These are phyloP conservation scores for Trilocha varians DNA, from an alignment of 2,888 invertebrate genomes.

Conservation along the genomic window DNA sequence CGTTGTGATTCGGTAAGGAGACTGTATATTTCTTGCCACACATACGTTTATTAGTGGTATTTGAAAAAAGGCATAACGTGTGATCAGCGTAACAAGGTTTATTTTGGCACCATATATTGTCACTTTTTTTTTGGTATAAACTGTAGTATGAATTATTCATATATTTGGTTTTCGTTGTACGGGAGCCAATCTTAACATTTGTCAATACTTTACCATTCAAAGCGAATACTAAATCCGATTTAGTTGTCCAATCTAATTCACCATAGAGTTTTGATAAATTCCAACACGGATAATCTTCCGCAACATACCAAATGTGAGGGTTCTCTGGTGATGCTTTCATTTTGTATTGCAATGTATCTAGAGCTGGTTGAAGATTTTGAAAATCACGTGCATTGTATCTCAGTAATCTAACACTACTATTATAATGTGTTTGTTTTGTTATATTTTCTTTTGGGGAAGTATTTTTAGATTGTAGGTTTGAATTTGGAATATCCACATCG, in stretches of 20 bases:
- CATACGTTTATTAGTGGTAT: conserved; percentile 28
- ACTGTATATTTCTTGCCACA: conserved; percentile 40
- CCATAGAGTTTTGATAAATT: conserved; percentile 49
- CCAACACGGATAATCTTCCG: conserved; percentile 54
- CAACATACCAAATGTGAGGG: conserved; percentile 41
- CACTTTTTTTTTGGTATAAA: not conserved
- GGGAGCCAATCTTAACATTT: conserved; percentile 33
- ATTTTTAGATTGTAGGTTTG: too few species aligned
- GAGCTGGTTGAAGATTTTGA: conserved; percentile 43
- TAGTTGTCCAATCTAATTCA: conserved; percentile 23
- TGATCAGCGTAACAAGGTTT: conserved; percentile 60
- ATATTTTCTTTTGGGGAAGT: too few species aligned
- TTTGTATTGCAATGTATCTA: conserved; percentile 13
- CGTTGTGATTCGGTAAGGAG: conserved; percentile 26
- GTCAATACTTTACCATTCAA: conserved; percentile 29
- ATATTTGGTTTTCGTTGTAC: conserved; percentile 3
- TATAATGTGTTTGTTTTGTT: not conserved
- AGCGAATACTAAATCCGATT: conserved; percentile 32
- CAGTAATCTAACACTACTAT: not conserved
- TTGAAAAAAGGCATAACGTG: conserved; percentile 50
- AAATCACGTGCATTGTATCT: conserved; percentile 25
- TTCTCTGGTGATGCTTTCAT: conserved; percentile 1
- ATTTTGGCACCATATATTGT: conserved; percentile 52
- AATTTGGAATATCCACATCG: too few species aligned
- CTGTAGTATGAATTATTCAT: not conserved